Evolutionary conservation across 1,140 invertebrate genomes (phyloP).

Genomic region (Formica exsecta): DNA sequence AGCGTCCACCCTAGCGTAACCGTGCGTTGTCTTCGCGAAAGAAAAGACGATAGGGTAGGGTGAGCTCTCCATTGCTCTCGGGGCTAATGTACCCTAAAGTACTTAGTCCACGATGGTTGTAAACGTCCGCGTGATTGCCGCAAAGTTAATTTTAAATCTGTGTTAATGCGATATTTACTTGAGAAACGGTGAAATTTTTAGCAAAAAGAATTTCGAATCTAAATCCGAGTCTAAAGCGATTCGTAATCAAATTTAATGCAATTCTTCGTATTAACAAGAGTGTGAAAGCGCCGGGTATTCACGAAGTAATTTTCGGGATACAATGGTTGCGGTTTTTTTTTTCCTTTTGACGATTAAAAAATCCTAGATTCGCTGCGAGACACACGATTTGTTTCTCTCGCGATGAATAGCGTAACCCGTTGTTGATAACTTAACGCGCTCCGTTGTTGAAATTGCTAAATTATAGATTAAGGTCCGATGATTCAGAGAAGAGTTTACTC

Average conservation of each 20-base stretch:
- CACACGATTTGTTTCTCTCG: background rate
- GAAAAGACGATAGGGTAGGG: conserved; percentile 68
- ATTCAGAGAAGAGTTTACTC: conserved; percentile 42
- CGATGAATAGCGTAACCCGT: background rate
- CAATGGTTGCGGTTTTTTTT: background rate
- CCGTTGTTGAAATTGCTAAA: conserved; percentile 46
- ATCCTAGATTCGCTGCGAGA: background rate
- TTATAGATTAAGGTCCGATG: conserved; percentile 31
- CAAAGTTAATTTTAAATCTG: conserved; percentile 73
- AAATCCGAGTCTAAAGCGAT: background rate
- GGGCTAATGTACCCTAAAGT: conserved; percentile 78
- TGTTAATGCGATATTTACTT: conserved; percentile 40
- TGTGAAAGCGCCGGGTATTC: background rate
- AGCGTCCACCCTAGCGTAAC: conserved; percentile 62
- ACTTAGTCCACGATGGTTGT: conserved; percentile 69
- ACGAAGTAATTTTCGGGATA: background rate
- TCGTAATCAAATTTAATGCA: background rate
- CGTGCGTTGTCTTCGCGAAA: conserved; percentile 70
- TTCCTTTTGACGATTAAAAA: background rate
- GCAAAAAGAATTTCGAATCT: background rate
- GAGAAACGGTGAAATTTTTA: conserved; percentile 10
- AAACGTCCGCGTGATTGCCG: conserved; percentile 54
- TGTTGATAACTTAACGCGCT: too few species aligned
- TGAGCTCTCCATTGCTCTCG: conserved; percentile 62
- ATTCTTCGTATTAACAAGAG: background rate